phyloP scores from a whole-genome alignment of 2,888 invertebrate genomes.

The Tuberolachnus salignus region DNA sequence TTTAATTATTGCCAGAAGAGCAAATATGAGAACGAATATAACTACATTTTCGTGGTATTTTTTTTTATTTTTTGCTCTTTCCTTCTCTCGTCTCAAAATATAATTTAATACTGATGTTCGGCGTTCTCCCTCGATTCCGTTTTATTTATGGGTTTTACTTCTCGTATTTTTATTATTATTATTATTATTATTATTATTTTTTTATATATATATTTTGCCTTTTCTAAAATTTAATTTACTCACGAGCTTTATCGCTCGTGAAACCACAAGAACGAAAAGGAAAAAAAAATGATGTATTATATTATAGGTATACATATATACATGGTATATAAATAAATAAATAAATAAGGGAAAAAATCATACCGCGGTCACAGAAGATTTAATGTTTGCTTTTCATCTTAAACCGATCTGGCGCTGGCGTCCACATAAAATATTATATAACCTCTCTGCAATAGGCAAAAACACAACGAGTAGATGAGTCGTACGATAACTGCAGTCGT shows the following conservation, averaged over 20 bases:
- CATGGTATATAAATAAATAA: too few species aligned
- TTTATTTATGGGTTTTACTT: conserved; percentile 55
- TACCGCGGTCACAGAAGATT: conserved; percentile 53
- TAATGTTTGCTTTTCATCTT: conserved; percentile 51
- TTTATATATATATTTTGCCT: conserved; percentile 40
- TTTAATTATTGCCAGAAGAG: conserved; percentile 56
- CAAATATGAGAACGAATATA: conserved; percentile 50
- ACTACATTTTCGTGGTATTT: conserved; percentile 47
- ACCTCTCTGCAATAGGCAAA: conserved; percentile 41
- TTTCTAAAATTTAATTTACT: conserved; percentile 56
- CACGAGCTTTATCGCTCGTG: conserved; percentile 55
- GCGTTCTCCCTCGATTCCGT: conserved; percentile 53
- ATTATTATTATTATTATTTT: conserved; percentile 32
- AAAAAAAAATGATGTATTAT: conserved; percentile 30
- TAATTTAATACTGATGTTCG: conserved; percentile 57
- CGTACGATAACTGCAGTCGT: conserved; percentile 31
- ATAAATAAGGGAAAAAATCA: conserved; percentile 35
- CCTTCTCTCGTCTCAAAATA: conserved; percentile 50
- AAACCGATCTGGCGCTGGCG: conserved; percentile 52
- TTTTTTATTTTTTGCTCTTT: conserved; percentile 39
- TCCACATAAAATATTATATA: conserved; percentile 35
- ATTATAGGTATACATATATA: not conserved
- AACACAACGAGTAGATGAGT: conserved; percentile 19
- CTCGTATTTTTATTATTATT: conserved; percentile 45
- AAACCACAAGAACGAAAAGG: conserved; percentile 23